Base-by-base conservation (phyloP, 2,888 invertebrate species). In the Drosophila nr. perissopoda region DNA sequence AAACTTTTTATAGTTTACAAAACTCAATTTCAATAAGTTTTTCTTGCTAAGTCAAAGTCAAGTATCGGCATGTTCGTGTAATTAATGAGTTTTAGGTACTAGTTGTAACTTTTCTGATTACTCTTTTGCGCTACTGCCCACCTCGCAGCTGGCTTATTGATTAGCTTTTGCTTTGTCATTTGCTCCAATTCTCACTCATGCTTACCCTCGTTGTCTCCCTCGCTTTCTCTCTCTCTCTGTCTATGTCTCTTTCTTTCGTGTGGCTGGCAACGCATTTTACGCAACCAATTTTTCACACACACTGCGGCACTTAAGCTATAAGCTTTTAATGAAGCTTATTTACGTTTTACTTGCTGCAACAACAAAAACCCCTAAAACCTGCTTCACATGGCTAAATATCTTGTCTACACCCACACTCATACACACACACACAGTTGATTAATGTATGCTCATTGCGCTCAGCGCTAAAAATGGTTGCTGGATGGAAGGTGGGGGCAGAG, bases 311-410 rank as follows among this genome's bases (percentile, higher is more conserved):
- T 84, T 82, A 80, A 76, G 83, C 80, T 60, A 42, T 78, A 90
- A 83, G 87, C 89, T 83, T 90, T 83, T 90, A 90, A 88, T 87
- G 90, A 87, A 88, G 87, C 90, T 88, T 87, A 87, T 88, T 90
- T 90, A 80, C 77, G 90, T 81, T 89, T 74, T 56, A 57, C 57
- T 67, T 56, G 18, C 11, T 59, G 54, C 56, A 60, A 73, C 67
- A 38, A 38, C 36, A 56, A 58, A 62, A 65, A 52, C 29, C 38
- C 56, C 62, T 60, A 54, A 51, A 68, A 49, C 53, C 60, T 27
- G 29, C 21, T 33, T 18, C 69, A 62, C 69, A 36, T 57, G 42
- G 29, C 57, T 57, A 42, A 57, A 57, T 57, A 45, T 57, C 57
- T 57, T 57, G 42, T 42, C 42, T 57, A 42, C 48, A 66, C 54